phyloP scores from a whole-genome alignment of 2,888 invertebrate genomes.

The Drosophila anceps region DNA sequence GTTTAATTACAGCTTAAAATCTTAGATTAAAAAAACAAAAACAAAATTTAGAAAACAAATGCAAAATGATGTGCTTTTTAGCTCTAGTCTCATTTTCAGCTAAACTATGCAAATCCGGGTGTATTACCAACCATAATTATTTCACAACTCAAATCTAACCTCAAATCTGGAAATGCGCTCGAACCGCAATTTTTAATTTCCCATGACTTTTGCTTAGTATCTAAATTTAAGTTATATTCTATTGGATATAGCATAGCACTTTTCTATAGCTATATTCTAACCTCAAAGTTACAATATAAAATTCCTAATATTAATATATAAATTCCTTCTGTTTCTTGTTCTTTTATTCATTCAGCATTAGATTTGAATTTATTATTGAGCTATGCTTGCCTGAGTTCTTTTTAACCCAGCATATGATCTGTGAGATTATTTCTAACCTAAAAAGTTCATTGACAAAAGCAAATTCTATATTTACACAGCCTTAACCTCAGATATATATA shows the following conservation, averaged over 20 bases:
- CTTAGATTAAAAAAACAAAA: slow-evolving; percentile 64
- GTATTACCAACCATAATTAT: not conserved
- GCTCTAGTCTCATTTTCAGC: slow-evolving; percentile 10
- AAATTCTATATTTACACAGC: no score
- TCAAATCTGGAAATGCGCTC: not conserved
- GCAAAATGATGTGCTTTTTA: slow-evolving; percentile 17
- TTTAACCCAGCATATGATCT: no score
- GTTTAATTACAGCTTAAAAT: slow-evolving; percentile 79
- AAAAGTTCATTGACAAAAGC: no score
- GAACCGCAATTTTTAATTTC: not conserved
- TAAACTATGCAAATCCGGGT: slow-evolving; percentile 14
- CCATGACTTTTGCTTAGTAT: not conserved
- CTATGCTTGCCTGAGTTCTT: no score
- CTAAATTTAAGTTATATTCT: no score
- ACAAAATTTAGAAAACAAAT: slow-evolving; percentile 27
- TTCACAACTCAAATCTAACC: not conserved
- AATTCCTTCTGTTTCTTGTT: no score
- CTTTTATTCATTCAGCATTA: no score
- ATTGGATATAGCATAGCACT: no score
- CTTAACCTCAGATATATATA: not conserved
- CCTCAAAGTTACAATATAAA: no score
- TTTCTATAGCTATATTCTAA: no score
- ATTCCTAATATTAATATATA: no score
- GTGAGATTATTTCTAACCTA: no score
- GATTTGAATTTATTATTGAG: not conserved